Evolutionary conservation across 2,113 vertebrate genomes (phyloP), one percentile per base, ranked within the genome.

Genomic region (Himantopus leucocephalus): DNA sequence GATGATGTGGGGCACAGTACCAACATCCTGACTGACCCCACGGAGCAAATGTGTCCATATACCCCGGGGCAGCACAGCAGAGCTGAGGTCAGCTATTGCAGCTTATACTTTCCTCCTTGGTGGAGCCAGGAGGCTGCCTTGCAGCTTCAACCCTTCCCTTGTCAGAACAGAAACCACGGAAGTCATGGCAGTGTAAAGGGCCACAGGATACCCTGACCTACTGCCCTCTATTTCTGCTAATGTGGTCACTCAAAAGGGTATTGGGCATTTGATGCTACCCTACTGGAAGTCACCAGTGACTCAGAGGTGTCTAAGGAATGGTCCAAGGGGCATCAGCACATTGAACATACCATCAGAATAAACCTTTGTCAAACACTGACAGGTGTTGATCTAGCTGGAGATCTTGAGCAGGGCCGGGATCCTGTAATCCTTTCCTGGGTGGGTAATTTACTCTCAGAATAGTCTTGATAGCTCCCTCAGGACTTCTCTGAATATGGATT

Each of bases 361-460:
- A 92, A 85, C 11, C 20, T 80, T 70, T 64, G 58, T 55, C 90
- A 88, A 75, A 79, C 8, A 30, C 47, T 64, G 53, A 43, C 48
- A 52, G 0, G 0, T 24, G 24, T 56, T 72, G 6, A 41, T 70
- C 79, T 73, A 73, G 63, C 41, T 77, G 59, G 32, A 59, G 45
- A 70, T 66, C 77, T 67, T 8, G 7, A 92, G 52, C 8, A 1
- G 68, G 73, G 50, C 41, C 41, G 79, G 81, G 71, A 88, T 92
- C 50, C 55, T 58, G 45, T 77, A 88, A 80, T 86, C 83, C 68
- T 87, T 74, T 89, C 55, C 68, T 91, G 32, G n/a, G 59, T 77
- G 63, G 32, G 41, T 92, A 92, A 90, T 85, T 86, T 78, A 85
- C 58, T 75, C 66, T 88, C 78, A 90, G 59, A 83, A 96, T 29